A percentile compares a stretch with the other conserved stretches of the same genome.
Evolutionary conservation across 92 coral and sea anemone species (phyloP).

Genomic region (Phenganax subtilis): DNA sequence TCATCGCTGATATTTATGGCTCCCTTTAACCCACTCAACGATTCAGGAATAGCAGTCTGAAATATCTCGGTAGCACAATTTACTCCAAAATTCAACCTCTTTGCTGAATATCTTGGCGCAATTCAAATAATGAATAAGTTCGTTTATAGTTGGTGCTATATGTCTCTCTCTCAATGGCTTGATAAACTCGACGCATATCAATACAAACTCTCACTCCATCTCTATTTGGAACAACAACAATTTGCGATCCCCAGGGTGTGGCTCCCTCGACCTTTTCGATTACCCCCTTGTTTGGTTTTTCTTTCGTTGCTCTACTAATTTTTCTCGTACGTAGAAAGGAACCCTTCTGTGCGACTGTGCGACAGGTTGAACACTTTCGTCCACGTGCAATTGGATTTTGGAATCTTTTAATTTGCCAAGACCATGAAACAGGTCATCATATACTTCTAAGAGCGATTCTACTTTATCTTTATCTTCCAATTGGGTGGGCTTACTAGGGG

Average conservation of each 20-base stretch:
- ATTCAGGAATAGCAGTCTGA: slow-evolving; percentile 43
- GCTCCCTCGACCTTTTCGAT: slow-evolving; percentile 54
- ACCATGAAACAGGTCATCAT: slow-evolving; percentile 45
- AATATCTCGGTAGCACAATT: slow-evolving; percentile 49
- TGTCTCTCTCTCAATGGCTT: slow-evolving; percentile 54
- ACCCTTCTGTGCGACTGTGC: slow-evolving; percentile 52
- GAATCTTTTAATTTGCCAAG: slow-evolving; percentile 60
- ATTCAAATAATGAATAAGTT: slow-evolving; percentile 53
- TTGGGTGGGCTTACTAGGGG: too few species aligned
- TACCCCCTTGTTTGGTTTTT: slow-evolving; percentile 39
- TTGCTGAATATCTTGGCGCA: slow-evolving; percentile 53
- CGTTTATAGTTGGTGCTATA: slow-evolving; percentile 50
- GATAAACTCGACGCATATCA: slow-evolving; percentile 39
- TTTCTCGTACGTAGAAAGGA: slow-evolving; percentile 53
- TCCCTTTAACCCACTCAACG: slow-evolving; percentile 31
- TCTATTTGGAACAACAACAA: slow-evolving; percentile 57
- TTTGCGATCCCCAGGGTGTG: slow-evolving; percentile 58
- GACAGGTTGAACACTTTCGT: slow-evolving; percentile 49
- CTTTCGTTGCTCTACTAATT: slow-evolving; percentile 42
- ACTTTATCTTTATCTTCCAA: not conserved
- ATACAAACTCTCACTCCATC: slow-evolving; percentile 48
- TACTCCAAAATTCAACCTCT: slow-evolving; percentile 46
- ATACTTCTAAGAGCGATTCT: slow-evolving; percentile 31
- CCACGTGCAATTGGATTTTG: slow-evolving; percentile 53
- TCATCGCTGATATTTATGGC: slow-evolving; percentile 47